Base-by-base conservation (phyloP, 2,113 vertebrate genomes). In the Sylvilagus bachmani region DNA sequence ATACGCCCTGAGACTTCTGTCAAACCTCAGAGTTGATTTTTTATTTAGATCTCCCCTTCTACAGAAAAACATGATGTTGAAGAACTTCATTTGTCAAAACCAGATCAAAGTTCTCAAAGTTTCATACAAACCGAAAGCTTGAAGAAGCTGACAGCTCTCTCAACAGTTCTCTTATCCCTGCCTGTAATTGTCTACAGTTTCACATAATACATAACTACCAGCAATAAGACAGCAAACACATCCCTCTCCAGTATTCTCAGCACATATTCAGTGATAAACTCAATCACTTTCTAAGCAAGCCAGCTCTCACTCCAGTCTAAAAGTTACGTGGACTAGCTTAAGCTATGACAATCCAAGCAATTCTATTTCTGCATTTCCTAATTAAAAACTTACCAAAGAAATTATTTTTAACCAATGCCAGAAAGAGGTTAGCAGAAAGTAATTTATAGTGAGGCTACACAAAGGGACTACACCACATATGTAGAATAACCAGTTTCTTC, bases 321-420 rank as follows among this genome's bases (percentile, higher is more conserved):
- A 83, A 55, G 86, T 79, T 92, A 77, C 77, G 11, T 83, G 62
- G 44, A 88, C 16, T 64, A 91, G 49, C 74, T 87, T 79, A 87
- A 96, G n/a, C 79, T 91, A 93, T 22, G 78, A 95, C 25, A 92
- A 89, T 53, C 93, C 82, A 95, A 97, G 49, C 36, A 97, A 73
- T 84, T 96, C 75, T 88, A 96, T 62, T 96, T 97, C 82, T 74
- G 9, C 25, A 96, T 84, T 95, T 91, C 36, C 91, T 97, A 96
- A 92, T 79, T 79, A 83, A 67, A 97, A 92, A 71, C 83, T 67
- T 92, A 77, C 31, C 90, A 74, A 33, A 90, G 82, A 69, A 97
- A 91, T 62, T 58, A 96, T 84, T 94, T 89, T 95, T 97, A 96
- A 89, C 8, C 0, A 21, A 96, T 90, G 44, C 66, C 87, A 98